Percentiles rank a stretch among this genome's conserved stretches.
phyloP scores from a whole-genome alignment of 1,140 invertebrate genomes.

The Trypoxylus dichotomus region DNA sequence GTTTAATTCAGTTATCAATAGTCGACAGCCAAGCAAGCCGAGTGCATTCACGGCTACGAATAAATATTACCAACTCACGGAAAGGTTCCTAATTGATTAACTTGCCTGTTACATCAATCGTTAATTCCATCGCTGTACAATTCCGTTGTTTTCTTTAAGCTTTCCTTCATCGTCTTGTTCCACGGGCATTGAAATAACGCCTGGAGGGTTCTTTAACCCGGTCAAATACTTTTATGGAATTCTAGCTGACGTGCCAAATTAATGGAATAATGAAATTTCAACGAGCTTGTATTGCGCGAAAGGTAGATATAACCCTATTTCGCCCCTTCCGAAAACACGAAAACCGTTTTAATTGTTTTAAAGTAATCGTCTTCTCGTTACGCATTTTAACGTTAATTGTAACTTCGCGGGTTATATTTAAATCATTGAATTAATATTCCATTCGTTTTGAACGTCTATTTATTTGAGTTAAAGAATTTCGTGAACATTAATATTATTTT shows the following conservation, averaged over 20 bases:
- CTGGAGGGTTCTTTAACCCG: background rate
- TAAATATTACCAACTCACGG: no score
- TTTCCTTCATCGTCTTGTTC: background rate
- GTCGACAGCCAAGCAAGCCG: no score
- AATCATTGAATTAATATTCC: no score
- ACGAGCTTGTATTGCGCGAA: background rate
- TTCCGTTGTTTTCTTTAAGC: background rate
- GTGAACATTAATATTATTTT: no score
- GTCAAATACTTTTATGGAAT: background rate
- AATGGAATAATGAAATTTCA: constrained; percentile 4
- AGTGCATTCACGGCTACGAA: no score
- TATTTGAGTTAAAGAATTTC: no score
- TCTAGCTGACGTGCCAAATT: background rate
- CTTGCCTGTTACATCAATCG: background rate
- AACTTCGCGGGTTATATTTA: background rate
- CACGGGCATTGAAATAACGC: background rate
- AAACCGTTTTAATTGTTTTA: background rate
- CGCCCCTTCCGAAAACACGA: background rate
- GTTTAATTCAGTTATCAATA: no score
- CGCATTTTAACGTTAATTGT: background rate
- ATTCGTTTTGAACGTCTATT: no score
- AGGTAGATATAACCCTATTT: background rate
- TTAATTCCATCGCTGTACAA: background rate
- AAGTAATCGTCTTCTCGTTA: background rate
- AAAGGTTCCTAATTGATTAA: background rate